Evolutionary conservation across 2,797 vertebrate genomes (phyloP), one percentile per base, ranked within the genome.

Genomic region (Eulemur mongoz): DNA sequence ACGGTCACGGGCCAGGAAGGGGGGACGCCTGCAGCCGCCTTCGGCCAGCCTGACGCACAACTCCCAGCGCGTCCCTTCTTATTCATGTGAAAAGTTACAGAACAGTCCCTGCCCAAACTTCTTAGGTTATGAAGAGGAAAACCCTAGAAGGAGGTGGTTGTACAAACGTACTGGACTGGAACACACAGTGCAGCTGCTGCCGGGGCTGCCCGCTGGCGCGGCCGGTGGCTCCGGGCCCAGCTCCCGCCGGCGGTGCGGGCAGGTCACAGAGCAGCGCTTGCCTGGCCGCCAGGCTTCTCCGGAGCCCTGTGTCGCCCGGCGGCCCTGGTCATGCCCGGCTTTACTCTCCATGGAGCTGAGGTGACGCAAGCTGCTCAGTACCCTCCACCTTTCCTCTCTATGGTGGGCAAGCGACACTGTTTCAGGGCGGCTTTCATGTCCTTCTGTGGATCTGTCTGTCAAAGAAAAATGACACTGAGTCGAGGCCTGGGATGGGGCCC

Each of bases 361-460:
- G 27, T 2, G 1, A 25, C 4, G 0, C 4, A 2, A 0, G 63
- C 25, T 0, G 57, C 38, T 98, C 98, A 98, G 93, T 22, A 93
- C 2, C 98, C 98, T 82, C 98, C 98, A 11, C 97, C 98, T 97
- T 98, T 99, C 97, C 98, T 97, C 32, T 99, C 98, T 89, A 98
- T 72, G 40, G 99, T 97, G 80, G 99, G 99, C 98, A 99, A 98
- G 97, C 97, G 98, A 98, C 96, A 99, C 86, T 94, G 98, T 97
- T 99, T 99, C 82, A 98, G 97, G 95, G 92, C 95, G 38, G 98
- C 96, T 32, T 96, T 98, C 81, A 97, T 95, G 84, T 98, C 98
- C 97, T 98, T 97, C 96, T 99, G 99, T 45, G 99, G 98, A 82
- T 98, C 99, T 96, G 98, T 98, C 99, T 99, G 99, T 96, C 97